Evolutionary conservation across 2,888 invertebrate genomes (phyloP), one percentile per base, ranked within the genome.

Genomic region (Choristoneura rosaceana): DNA sequence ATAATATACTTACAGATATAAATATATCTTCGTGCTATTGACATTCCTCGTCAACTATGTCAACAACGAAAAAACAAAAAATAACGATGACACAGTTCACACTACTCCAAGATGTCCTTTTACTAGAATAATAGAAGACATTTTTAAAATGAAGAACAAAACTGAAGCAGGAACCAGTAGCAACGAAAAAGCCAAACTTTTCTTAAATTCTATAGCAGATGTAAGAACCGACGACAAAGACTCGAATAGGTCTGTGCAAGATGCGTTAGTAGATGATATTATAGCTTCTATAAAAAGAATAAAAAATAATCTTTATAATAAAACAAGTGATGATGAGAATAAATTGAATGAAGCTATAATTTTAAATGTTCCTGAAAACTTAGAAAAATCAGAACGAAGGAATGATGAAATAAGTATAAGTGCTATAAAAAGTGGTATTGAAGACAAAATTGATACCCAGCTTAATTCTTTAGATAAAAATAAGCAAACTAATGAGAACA

Each of bases 191-290:
- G 88, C 96, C 88, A 79, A 93, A 89, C 74, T 95, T 94, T 82
- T 96, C 50, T 71, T 92, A 10, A 88, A 95, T 81, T 91, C 95
- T 45, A 94, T 95, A 90, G 96, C 96, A 87, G 92, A 94, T 86
- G 82, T 89, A 0, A 85, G 88, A 25, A 78, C 77, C 7, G 79
- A 76, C 50, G 84, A 86, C 64, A 84, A 83, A 45, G 85, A 85
- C 62, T 80, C 82, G 4, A 85, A 89, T 69, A 82, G 81, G 73
- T 74, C 81, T 5, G 84, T 84, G 55, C 88, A 93, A 79, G 92
- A 92, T 70, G 88, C 90, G 75, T 77, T 93, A 71, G 87, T 94
- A 2, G 89, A 92, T 70, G 84, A 88, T 74, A 94, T 94, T 3
- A 94, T 94, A 62, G 90, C 88, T 59, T 92, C 93, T 38, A 94